Evolutionary conservation across 2,113 vertebrate genomes (phyloP).

Genomic region (Alaudala cheleensis): DNA sequence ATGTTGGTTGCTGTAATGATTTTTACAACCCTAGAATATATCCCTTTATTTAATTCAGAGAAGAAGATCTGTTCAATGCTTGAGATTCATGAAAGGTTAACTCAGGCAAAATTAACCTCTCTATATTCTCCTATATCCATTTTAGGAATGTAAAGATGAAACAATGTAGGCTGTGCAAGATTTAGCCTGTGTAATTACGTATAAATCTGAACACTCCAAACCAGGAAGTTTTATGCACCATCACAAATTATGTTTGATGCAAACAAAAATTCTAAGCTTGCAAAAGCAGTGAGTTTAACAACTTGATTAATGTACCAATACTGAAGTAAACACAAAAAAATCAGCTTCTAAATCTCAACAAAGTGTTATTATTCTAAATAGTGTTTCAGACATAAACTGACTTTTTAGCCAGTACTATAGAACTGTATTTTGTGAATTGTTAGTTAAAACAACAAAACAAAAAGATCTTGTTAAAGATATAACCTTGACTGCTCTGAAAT

Average conservation of each 20-base stretch:
- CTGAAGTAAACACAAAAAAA: not conserved
- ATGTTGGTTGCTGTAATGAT: not conserved
- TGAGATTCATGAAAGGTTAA: not conserved
- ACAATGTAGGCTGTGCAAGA: not conserved
- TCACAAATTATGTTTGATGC: not conserved
- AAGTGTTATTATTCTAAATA: not conserved
- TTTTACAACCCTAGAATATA: not conserved
- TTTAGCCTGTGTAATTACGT: not conserved
- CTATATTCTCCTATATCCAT: not conserved
- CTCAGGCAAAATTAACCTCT: not conserved
- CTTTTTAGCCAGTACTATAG: not conserved
- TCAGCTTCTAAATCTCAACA: not conserved
- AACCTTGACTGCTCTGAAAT: not conserved
- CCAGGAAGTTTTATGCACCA: not conserved
- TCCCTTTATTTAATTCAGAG: not conserved
- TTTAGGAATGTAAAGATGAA: not conserved
- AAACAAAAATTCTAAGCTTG: not conserved
- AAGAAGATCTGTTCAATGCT: not conserved
- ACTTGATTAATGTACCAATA: not conserved
- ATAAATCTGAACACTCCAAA: not conserved
- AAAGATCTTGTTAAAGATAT: not conserved
- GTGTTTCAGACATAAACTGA: not conserved
- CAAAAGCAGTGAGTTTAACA: not conserved
- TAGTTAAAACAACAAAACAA: not conserved
- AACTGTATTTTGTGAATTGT: not conserved